These are phyloP conservation scores for Gobio occitaniae DNA, from an alignment of 2,797 vertebrate genomes.

Conservation along the genomic window DNA sequence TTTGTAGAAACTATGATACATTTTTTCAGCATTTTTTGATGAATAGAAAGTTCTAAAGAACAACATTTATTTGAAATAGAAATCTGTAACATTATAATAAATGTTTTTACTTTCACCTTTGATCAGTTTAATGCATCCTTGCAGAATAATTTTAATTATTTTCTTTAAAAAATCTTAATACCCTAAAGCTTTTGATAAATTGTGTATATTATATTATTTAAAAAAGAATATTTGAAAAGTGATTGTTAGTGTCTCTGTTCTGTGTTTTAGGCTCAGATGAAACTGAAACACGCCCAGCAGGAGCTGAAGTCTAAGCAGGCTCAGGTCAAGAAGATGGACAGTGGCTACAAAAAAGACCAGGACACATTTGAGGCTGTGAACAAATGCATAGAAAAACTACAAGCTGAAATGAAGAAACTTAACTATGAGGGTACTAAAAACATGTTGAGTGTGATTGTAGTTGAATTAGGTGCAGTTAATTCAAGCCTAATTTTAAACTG, in stretches of 20 bases:
- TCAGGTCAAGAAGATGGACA: slow-evolving; percentile 92
- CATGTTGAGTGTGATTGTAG: neutral
- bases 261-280: slow-evolving; percentile 88
- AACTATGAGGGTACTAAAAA: slow-evolving; percentile 86
- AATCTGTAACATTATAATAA: neutral
- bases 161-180: too few species aligned
- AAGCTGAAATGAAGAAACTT: slow-evolving; percentile 84
- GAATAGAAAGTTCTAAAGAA: neutral
- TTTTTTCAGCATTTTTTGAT: neutral
- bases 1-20: neutral
- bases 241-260: neutral
- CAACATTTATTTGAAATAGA: neutral
- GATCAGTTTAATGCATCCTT: neutral
- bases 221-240: neutral
- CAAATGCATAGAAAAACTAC: slow-evolving; percentile 80
- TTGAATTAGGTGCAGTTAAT: neutral
- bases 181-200: neutral
- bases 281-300: slow-evolving; percentile 87
- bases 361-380: slow-evolving; percentile 81
- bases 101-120: neutral
- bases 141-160: neutral
- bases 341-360: slow-evolving; percentile 88
- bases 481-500: neutral
- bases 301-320: slow-evolving; percentile 90
- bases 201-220: neutral